Evolutionary conservation across 2,888 invertebrate genomes (phyloP).

Genomic region (Xylota sylvarum): DNA sequence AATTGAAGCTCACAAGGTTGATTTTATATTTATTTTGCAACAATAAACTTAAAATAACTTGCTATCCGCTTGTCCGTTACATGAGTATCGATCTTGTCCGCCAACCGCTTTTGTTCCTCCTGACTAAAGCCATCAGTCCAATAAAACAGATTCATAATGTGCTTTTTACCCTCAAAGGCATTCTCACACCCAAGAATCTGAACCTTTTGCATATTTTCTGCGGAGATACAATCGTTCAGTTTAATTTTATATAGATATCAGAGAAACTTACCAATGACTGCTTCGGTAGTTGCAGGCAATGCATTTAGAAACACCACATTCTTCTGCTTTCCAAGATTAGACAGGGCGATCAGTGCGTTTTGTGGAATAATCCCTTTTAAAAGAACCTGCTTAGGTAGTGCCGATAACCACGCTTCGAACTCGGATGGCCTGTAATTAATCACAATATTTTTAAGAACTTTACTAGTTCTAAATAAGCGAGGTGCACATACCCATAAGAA

Average conservation of each 20-base stretch:
- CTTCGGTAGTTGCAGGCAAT: constrained; percentile 84
- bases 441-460: neutral
- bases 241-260: no score
- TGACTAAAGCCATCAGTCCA: constrained; percentile 83
- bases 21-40: constrained; percentile 74
- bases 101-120: constrained; percentile 23
- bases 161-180: constrained; percentile 85
- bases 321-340: constrained; percentile 87
- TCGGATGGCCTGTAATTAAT: constrained; percentile 80
- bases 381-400: constrained; percentile 87
- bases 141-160: constrained; percentile 86
- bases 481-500: constrained; percentile 81
- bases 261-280: constrained; percentile 86
- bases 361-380: constrained; percentile 85
- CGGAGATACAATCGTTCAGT: neutral
- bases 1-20: no score
- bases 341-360: constrained; percentile 86
- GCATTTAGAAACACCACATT: constrained; percentile 86
- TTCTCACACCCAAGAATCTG: constrained; percentile 83
- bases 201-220: constrained; percentile 80
- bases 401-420: constrained; percentile 86
- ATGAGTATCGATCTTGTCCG: constrained; percentile 52
- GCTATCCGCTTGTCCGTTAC: constrained; percentile 79
- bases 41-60: constrained; percentile 80
- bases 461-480: neutral